Evolutionary conservation across 2,797 vertebrate genomes (phyloP).

Genomic region (Carapus acus): DNA sequence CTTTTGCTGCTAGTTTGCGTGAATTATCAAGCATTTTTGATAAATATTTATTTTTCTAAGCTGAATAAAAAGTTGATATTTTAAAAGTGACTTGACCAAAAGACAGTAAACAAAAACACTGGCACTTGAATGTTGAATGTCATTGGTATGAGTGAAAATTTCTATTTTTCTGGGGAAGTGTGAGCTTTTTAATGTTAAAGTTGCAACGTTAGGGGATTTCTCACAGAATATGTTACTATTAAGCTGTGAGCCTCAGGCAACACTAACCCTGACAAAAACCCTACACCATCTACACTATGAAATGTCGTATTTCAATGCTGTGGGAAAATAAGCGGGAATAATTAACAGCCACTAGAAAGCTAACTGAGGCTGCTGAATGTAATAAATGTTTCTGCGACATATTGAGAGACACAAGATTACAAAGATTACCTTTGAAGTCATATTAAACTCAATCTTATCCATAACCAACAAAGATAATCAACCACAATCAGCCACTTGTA

Average conservation of each 20-base stretch:
- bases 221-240: conserved; percentile 43
- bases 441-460: conserved; percentile 92
- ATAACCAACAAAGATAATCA: conserved; percentile 83
- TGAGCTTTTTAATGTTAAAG: conserved; percentile 95
- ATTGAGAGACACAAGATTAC: conserved; percentile 49
- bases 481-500: conserved; percentile 73
- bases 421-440: conserved; percentile 75
- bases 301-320: too few relatives aligned
- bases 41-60: conserved; percentile 99
- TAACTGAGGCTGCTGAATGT: background rate
- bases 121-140: conserved; percentile 98
- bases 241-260: background rate
- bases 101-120: conserved; percentile 91
- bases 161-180: conserved; percentile 99
- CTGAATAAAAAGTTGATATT: conserved; percentile 91
- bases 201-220: conserved; percentile 49
- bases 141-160: conserved; percentile 97
- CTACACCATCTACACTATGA: too few relatives aligned
- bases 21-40: conserved; percentile 99
- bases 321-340: too few relatives aligned
- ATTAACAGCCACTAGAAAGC: background rate
- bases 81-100: conserved; percentile 98
- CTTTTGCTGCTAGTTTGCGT: conserved; percentile 99
- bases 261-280: too few relatives aligned
- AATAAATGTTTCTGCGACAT: conserved; percentile 33